Percentiles rank a stretch among this genome's conserved stretches.
Evolutionary conservation across 2,797 vertebrate genomes (phyloP).

Genomic region (Smutsia gigantea): DNA sequence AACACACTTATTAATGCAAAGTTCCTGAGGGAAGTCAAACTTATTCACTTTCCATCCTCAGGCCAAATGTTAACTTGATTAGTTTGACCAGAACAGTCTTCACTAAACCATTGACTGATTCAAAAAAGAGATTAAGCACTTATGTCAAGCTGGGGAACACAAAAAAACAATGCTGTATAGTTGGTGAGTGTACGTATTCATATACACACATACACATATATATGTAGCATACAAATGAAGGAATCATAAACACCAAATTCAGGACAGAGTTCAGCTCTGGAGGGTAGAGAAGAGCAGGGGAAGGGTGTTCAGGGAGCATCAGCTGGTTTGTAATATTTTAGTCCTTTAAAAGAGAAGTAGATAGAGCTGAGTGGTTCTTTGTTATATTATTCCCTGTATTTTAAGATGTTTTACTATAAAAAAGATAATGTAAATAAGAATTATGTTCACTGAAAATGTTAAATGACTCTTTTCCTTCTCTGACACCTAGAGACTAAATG

Average conservation of each 20-base stretch:
- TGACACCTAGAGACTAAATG: not conserved
- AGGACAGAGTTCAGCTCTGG: not conserved
- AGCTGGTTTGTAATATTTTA: not conserved
- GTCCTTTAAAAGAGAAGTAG: not conserved
- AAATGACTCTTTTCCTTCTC: conserved; percentile 15
- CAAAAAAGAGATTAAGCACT: not conserved
- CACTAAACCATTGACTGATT: not conserved
- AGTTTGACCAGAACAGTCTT: not conserved
- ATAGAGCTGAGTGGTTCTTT: not conserved
- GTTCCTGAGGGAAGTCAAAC: not conserved
- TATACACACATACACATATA: not conserved
- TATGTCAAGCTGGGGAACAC: not conserved
- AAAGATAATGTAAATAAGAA: not conserved
- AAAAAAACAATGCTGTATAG: not conserved
- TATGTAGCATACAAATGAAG: not conserved
- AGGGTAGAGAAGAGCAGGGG: not conserved
- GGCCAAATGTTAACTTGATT: not conserved
- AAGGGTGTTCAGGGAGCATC: not conserved
- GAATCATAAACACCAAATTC: not conserved
- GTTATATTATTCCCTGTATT: not conserved
- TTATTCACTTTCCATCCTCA: not conserved
- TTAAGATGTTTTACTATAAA: conserved; percentile 28
- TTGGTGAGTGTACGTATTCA: not conserved
- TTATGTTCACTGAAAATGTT: not conserved
- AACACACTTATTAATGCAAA: not conserved